Base-by-base conservation (phyloP, 1,140 invertebrate genomes). In the Temnothorax curvispinosus region DNA sequence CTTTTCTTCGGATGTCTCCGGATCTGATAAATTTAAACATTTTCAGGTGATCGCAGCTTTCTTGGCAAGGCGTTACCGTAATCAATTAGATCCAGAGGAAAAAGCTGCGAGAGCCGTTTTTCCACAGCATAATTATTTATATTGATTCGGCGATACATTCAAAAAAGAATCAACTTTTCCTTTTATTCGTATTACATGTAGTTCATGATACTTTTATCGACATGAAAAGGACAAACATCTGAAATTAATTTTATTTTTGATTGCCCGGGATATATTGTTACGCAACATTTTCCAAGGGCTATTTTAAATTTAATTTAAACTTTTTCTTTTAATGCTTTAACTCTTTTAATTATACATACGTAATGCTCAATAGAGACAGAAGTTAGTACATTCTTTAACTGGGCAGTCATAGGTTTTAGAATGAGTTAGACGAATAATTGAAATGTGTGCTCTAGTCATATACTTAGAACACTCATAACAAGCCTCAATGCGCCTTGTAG, bases 21-120 rank as follows among this genome's bases (percentile, higher is more conserved):
- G 8, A 82, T 1, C 52, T 82, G 67, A 78, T 77, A 13, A 84
- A 80, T 78, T 52, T 81, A 69, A 47, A 80, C 74, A 76, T 91
- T 95, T 95, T 41, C 94, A 98, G 97, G 96, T 98, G 91, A 96
- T 97, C 92, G 97, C 97, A 93, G 96, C 97, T 90, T 97, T 97
- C 93, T 95, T 97, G 93, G 97, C 97, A 78, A 96, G 96, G 94
- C 96, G 96, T 90, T 98, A 97, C 93, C 96, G 97, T 93, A 98
- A 98, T 95, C 97, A 97, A 95, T 96, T 97, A 60, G 96, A 97
- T 96, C 97, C 97, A 76, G 95, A 96, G 88, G 96, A 97, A 92
- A 96, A 97, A 95, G 96, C 96, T 93, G 96, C 96, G 72, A 97
- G 97, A 91, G 96, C 97, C 87, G 95, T 97, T 90, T 97, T 97